Evolutionary conservation across 2,888 invertebrate genomes (phyloP).

Genomic region (Bibio marci): DNA sequence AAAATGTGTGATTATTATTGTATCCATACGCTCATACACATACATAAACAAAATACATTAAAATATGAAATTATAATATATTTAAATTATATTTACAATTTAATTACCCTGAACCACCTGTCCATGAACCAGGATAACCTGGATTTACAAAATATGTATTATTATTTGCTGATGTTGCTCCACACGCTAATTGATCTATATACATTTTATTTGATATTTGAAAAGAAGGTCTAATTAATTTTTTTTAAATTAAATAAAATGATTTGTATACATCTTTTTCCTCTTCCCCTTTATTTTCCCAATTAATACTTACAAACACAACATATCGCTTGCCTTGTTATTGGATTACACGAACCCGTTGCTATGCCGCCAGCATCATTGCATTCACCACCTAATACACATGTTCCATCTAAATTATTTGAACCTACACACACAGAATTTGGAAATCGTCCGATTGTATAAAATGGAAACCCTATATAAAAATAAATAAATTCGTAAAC

Average conservation of each 20-base stretch:
- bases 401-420: conserved; percentile 54
- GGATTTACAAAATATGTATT: conserved; percentile 74
- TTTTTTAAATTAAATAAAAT: background rate
- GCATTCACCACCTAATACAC: conserved; percentile 62
- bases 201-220: conserved; percentile 2
- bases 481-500: no score
- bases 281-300: background rate
- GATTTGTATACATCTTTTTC: background rate
- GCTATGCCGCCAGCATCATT: conserved; percentile 48
- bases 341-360: conserved; percentile 53
- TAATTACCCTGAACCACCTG: conserved; percentile 36
- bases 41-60: no score
- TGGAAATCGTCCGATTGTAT: conserved; percentile 59
- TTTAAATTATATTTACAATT: background rate
- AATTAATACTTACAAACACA: conserved; percentile 51
- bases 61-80: background rate
- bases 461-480: conserved; percentile 47
- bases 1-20: no score
- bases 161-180: conserved; percentile 49
- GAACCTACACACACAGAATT: conserved; percentile 49
- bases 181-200: conserved; percentile 56
- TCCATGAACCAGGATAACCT: conserved; percentile 51
- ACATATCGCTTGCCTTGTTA: conserved; percentile 52
- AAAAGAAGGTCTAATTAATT: no score
- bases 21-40: no score